phyloP scores from a whole-genome alignment of 1,140 invertebrate species.

The Cecropterus lyciades region DNA sequence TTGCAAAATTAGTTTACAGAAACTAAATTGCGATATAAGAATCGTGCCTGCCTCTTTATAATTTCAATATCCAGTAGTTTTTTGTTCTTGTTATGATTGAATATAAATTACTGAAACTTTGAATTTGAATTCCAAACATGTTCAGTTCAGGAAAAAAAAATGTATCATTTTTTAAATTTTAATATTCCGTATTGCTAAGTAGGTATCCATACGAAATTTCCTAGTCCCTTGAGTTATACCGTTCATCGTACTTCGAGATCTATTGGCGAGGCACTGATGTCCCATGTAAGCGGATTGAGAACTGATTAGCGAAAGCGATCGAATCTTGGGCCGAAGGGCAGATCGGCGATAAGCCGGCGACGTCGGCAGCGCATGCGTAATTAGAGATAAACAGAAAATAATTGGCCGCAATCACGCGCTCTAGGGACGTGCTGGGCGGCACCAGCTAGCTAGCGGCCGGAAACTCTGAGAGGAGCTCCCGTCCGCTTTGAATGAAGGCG shows the following conservation, averaged over 20 bases:
- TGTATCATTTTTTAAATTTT: too few relatives aligned
- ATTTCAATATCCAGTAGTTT: too few relatives aligned
- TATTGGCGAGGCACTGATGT: constrained; percentile 52
- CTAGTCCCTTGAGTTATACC: not conserved
- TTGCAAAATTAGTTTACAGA: too few relatives aligned
- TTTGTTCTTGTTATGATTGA: too few relatives aligned
- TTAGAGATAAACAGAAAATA: constrained; percentile 84
- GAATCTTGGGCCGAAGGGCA: constrained; percentile 81
- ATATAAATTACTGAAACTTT: too few relatives aligned
- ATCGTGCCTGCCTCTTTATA: too few relatives aligned
- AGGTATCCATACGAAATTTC: not conserved
- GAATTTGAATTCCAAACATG: too few relatives aligned
- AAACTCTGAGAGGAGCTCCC: not conserved
- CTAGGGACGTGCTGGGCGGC: constrained; percentile 66
- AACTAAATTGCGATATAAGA: too few relatives aligned
- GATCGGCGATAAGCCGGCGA: constrained; percentile 72
- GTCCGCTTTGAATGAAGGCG: too few relatives aligned
- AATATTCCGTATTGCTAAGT: too few relatives aligned
- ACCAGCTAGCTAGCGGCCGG: constrained; percentile 5
- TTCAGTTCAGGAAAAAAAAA: too few relatives aligned
- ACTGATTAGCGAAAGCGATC: constrained; percentile 77
- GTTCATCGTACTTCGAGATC: constrained; percentile 24
- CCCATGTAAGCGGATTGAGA: constrained; percentile 69
- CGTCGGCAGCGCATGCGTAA: constrained; percentile 81
- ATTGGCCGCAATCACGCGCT: constrained; percentile 80